Conservation (phyloP, 2,888 invertebrate species). For the Eubasilissa splendida region DNA sequence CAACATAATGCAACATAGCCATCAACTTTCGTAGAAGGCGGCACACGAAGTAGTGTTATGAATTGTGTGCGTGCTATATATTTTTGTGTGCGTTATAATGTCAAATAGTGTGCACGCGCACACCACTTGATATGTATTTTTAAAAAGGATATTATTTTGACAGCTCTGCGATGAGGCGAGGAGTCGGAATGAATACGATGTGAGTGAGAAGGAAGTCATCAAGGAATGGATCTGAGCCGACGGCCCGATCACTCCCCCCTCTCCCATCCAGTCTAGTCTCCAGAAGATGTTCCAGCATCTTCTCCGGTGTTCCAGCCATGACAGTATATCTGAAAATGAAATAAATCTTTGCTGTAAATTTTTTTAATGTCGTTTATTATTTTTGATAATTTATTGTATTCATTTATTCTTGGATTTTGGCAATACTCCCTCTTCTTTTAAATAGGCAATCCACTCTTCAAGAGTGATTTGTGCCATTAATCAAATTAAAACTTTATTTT, state of each 20-base stretch:
- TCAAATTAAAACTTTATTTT: too few relatives aligned
- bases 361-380: background rate
- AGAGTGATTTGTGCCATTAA: too few relatives aligned
- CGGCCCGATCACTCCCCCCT: conserved; percentile 65
- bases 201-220: conserved; percentile 89
- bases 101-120: too few relatives aligned
- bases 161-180: conserved; percentile 81
- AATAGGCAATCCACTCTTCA: too few relatives aligned
- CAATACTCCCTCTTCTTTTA: too few relatives aligned
- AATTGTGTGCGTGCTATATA: too few relatives aligned
- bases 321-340: conserved; percentile 80
- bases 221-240: conserved; percentile 80
- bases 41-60: too few relatives aligned
- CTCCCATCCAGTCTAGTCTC: conserved; percentile 83
- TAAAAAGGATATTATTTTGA: conserved; percentile 84
- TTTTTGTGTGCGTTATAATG: too few relatives aligned
- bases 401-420: too few relatives aligned
- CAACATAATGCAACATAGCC: too few relatives aligned
- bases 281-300: conserved; percentile 88
- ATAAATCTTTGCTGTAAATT: background rate
- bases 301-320: conserved; percentile 89
- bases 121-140: conserved; percentile 40
- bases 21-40: too few relatives aligned
- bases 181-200: conserved; percentile 86
- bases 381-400: too few relatives aligned